Evolutionary conservation across 2,797 vertebrate species (phyloP), one percentile per base, ranked within the genome.

Genomic region (Protosalanx chinensis): DNA sequence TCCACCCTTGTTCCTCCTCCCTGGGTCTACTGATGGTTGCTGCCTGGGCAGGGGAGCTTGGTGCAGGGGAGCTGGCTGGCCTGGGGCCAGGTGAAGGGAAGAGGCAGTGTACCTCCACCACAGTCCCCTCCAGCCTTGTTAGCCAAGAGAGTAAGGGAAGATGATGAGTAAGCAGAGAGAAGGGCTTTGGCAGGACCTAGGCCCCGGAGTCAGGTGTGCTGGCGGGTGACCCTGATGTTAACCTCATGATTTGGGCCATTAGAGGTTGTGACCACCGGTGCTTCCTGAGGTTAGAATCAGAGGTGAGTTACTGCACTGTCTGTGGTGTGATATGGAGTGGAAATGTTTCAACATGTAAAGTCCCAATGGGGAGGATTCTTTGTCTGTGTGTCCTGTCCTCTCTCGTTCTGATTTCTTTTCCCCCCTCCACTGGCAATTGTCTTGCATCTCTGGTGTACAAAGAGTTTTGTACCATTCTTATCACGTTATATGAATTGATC

Each of bases 141-240:
- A 82, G 72, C 69, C 72, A 72, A 33, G 64, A 57, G 59, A 60
- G 58, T 33, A 72, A 23, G 72, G 32, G 74, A 68, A 80, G 67
- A 75, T 81, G 75, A 76, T 81, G 77, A 78, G 62, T 81, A 70
- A 81, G 74, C 79, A 15, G n/a, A 33, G 78, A 51, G 46, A 72
- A 68, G 80, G 80, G 76, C 76, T 80, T 67, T 68, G 67, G 1
- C 64, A 68, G 67, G 66, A 71, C 71, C 64, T 29, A 41, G 56
- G 56, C 62, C 66, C 72, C 72, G 67, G 74, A 59, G 51, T n/a
- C 51, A 18, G 51, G 18, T 16, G 51, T 41, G 37, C 37, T 7
- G 37, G 37, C 37, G 8, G 37, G 12, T 41, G 37, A 41, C 37
- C 37, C 37, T 10, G 12, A 41, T 10, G 37, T 10, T 41, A 41